Evolutionary conservation across 1,140 invertebrate genomes (phyloP).

Genomic region (Branchinecta lynchi): DNA sequence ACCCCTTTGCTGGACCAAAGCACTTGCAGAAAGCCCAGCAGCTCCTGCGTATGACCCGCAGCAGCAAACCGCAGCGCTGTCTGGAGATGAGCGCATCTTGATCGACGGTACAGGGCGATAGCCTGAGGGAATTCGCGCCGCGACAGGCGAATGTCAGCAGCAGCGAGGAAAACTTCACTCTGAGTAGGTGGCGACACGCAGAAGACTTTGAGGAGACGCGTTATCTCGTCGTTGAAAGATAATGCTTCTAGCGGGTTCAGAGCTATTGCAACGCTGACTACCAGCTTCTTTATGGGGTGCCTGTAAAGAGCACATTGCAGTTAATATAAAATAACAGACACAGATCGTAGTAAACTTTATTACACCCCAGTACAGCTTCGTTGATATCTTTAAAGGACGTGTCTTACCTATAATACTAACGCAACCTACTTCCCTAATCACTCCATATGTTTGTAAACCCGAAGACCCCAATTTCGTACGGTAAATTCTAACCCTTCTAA

Average conservation of each 20-base stretch:
- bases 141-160: background rate
- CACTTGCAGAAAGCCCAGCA: background rate
- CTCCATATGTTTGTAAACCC: no score
- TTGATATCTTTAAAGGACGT: no score
- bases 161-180: background rate
- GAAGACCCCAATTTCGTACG: no score
- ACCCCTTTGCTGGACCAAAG: constrained; percentile 2
- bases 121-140: background rate
- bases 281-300: background rate
- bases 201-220: background rate
- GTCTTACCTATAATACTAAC: no score
- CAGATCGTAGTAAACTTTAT: no score
- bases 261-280: background rate
- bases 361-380: no score
- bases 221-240: background rate
- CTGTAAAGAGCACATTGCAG: background rate
- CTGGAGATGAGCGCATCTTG: background rate
- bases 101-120: background rate
- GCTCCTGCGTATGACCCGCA: background rate
- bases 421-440: no score
- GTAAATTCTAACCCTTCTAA: no score
- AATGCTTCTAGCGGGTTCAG: background rate
- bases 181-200: background rate
- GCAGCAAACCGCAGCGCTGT: constrained; percentile 2
- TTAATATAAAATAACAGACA: no score